Conservation (phyloP, 2,888 invertebrate species). For the Augochlorella aurata region DNA sequence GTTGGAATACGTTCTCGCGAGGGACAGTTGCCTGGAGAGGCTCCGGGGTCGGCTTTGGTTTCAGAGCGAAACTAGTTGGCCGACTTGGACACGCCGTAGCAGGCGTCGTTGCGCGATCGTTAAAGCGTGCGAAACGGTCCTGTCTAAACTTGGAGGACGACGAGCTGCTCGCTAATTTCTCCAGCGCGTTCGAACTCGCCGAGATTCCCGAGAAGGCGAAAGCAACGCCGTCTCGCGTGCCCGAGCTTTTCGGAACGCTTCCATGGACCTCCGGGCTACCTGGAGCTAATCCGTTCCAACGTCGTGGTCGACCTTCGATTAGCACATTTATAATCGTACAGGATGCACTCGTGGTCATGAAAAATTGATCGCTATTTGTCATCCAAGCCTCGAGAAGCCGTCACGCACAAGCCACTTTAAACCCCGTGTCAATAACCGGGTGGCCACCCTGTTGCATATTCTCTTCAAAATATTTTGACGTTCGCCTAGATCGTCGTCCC, state of each 20-base stretch:
- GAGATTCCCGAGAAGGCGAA: not conserved
- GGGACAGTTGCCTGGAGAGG: slow-evolving; percentile 1
- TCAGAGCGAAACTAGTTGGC: slow-evolving; percentile 43
- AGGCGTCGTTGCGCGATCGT: slow-evolving; percentile 51
- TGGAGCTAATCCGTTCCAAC: not conserved
- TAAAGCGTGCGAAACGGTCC: slow-evolving; percentile 51
- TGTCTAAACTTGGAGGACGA: slow-evolving; percentile 29
- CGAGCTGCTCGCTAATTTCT: not conserved
- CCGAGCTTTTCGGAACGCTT: not conserved
- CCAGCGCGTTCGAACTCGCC: not conserved
- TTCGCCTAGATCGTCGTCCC: too few relatives aligned
- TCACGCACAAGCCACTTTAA: too few relatives aligned
- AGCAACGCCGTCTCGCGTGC: not conserved
- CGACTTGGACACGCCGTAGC: slow-evolving; percentile 34
- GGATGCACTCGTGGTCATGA: too few relatives aligned
- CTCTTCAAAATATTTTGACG: too few relatives aligned
- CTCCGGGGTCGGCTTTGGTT: not conserved
- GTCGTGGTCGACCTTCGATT: not conserved
- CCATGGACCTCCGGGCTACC: not conserved
- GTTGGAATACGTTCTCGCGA: not conserved
- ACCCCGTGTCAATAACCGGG: too few relatives aligned
- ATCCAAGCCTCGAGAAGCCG: too few relatives aligned
- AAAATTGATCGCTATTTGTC: too few relatives aligned
- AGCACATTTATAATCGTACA: not conserved
- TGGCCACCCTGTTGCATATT: too few relatives aligned